phyloP scores from a whole-genome alignment of 2,113 vertebrate species.

The Chlamydotis undulata region DNA sequence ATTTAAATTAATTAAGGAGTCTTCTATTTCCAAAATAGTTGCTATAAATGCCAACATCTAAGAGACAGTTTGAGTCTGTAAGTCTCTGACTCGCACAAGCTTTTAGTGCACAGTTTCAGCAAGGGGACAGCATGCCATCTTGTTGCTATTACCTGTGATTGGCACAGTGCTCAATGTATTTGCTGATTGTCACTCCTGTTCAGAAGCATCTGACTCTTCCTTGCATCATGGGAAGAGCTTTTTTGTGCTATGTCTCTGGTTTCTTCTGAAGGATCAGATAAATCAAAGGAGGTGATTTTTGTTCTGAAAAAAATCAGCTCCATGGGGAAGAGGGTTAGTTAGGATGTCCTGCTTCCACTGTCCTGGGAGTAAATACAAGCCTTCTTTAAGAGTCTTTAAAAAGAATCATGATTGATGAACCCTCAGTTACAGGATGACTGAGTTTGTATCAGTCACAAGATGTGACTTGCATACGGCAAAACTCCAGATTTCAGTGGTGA shows the following conservation, averaged over 20 bases:
- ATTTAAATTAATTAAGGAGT: not conserved
- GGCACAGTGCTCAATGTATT: not conserved
- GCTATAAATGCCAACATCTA: not conserved
- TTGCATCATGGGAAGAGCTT: not conserved
- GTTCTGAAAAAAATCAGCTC: not conserved
- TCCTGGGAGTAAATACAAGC: not conserved
- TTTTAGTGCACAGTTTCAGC: not conserved
- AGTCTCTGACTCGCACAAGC: not conserved
- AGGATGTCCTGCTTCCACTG: not conserved
- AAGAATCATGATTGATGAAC: not conserved
- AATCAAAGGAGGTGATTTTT: not conserved
- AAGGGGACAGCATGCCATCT: not conserved
- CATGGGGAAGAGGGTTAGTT: not conserved
- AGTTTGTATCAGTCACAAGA: not conserved
- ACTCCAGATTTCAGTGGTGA: not conserved
- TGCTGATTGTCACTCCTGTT: not conserved
- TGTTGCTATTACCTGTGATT: not conserved
- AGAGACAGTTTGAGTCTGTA: not conserved
- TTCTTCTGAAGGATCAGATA: not conserved
- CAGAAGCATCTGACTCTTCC: not conserved
- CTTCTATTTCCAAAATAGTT: not conserved
- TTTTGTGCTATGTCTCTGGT: not conserved
- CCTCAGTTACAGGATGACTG: not conserved
- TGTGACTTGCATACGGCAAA: not conserved
- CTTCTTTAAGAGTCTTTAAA: not conserved